Base-by-base conservation (phyloP, 2,113 vertebrate genomes). In the Grallaria varia region DNA sequence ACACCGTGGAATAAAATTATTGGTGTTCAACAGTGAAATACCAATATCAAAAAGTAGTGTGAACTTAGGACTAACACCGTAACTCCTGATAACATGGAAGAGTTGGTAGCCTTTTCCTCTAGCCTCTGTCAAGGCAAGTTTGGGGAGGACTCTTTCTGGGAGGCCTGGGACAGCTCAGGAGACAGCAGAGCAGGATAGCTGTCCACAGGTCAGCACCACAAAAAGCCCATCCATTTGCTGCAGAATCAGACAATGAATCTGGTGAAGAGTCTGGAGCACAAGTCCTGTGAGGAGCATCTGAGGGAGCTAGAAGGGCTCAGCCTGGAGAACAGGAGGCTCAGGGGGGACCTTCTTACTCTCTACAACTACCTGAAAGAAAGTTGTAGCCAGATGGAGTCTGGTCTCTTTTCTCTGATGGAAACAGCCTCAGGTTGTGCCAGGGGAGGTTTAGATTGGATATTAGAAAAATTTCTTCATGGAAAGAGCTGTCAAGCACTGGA, bases 191-290 rank as follows among this genome's bases (percentile, higher is more conserved):
- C 53, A 56, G 2, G 21, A 30, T 40, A 14, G 15, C 42, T n/a
- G 11, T 33, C 27, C 4, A 8, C 7, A 6, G 44, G 33, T 47
- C 55, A 77, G n/a, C 7, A 2, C 53, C 23, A 28, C 23, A 44
- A 31, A 64, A 84, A 52, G 10, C n/a, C 59, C 66, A 10, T 35
- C 11, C 1, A 1, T 67, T 91, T 84, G 53, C 68, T 84, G 73
- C 55, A 69, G 35, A 52, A 40, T 47, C 1, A 0, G 78, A 37
- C 45, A 55, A 31, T 1, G 0, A 42, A 33, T 25, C 71, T 35
- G 35, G 11, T 15, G 22, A 62, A 27, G 35, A 14, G 14, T 69
- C 55, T 69, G 47, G 47, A 69, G 47, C 55, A 69, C 37, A 55
- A 31, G 5, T 74, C 12, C 59, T 81, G 3, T 68, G 24, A 68